Conservation (phyloP, 1,140 invertebrate species). For the Caenorhabditis elegans region WBcel235 BX284604.4:10319501-10320000, state of each 20-base stretch:
- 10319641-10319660: background rate
- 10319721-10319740: background rate
- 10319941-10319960: background rate
- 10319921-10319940: background rate
- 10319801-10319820: no score
- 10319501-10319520: background rate
- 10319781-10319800: background rate
- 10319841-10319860: background rate
- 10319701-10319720: background rate
- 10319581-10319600: background rate
- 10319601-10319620: background rate
- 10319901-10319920: background rate
- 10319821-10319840: background rate
- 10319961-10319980: background rate
- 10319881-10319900: background rate
- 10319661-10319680: background rate
- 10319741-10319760: background rate
- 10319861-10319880: background rate
- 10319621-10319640: background rate
- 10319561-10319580: background rate
- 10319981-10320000: background rate
- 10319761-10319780: background rate
- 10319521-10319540: background rate
- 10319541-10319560: background rate
- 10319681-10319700: background rate